Percentiles rank a stretch among this genome's conserved stretches.
Evolutionary conservation across 2,113 vertebrate species (phyloP).

Genomic region (Capricornis sumatraensis): DNA sequence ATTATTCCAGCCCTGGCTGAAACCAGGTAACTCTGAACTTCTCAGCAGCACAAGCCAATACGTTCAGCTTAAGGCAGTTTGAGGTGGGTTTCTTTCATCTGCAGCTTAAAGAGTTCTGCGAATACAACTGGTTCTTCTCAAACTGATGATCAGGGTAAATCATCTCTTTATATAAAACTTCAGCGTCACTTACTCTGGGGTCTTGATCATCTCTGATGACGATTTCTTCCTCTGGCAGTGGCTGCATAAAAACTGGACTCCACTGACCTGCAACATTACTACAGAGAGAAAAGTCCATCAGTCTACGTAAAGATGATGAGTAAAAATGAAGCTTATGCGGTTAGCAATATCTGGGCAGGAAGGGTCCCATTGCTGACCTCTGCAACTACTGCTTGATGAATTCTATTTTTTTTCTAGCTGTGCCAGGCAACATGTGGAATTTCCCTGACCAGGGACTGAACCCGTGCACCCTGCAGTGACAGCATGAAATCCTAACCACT

Average conservation of each 20-base stretch:
- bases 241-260: constrained; percentile 96
- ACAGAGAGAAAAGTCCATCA: not conserved
- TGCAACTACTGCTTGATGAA: not conserved
- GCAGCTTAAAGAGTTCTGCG: not conserved
- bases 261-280: constrained; percentile 92
- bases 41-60: not conserved
- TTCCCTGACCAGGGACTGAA: not conserved
- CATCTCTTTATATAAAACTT: not conserved
- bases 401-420: not conserved
- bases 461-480: not conserved
- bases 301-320: not conserved
- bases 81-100: not conserved
- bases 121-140: not conserved
- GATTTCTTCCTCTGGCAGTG: constrained; percentile 90
- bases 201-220: constrained; percentile 89
- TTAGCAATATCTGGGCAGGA: not conserved
- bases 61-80: not conserved
- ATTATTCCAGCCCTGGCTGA: not conserved
- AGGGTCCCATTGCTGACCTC: not conserved
- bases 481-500: not conserved
- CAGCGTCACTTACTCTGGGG: constrained; percentile 85
- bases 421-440: not conserved
- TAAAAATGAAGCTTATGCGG: not conserved
- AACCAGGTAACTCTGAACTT: not conserved
- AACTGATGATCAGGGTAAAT: not conserved